phyloP scores from a whole-genome alignment of 2,113 vertebrate species.

The Microcebus lehilahytsara region DNA sequence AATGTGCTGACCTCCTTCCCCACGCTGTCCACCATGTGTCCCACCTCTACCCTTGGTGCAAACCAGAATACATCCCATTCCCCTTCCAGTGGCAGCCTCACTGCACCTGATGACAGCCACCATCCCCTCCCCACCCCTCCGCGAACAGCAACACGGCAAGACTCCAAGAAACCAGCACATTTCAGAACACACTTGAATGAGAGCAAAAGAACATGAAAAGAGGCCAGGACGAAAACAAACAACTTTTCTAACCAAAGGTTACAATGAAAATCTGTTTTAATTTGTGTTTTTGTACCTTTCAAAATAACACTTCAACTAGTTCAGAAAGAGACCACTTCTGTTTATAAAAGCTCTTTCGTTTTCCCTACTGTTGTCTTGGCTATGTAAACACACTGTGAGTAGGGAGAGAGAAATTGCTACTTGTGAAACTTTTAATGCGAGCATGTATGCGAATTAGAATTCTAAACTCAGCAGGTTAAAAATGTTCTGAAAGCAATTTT shows the following conservation, averaged over 20 bases:
- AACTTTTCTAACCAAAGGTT: slow-evolving; percentile 12
- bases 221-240: not conserved
- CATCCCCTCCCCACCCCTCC: fast-evolving
- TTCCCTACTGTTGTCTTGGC: not conserved
- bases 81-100: not conserved
- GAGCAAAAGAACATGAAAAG: not conserved
- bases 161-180: not conserved
- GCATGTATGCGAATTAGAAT: slow-evolving; percentile 34
- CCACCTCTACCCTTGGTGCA: not conserved
- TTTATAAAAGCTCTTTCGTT: slow-evolving; percentile 4
- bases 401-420: not conserved
- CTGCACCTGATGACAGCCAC: not conserved
- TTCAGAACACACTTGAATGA: not conserved
- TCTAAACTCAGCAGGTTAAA: slow-evolving; percentile 70
- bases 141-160: fast-evolving
- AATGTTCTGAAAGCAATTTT: slow-evolving; percentile 73
- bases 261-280: slow-evolving; percentile 42
- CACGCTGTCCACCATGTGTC: not conserved
- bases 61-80: fast-evolving
- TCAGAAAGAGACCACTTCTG: slow-evolving; percentile 31
- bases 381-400: slow-evolving; percentile 51
- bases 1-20: not conserved
- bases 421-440: slow-evolving; percentile 55
- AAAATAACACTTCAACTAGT: slow-evolving; percentile 37
- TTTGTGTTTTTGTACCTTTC: slow-evolving; percentile 61